Evolutionary conservation across 1,140 invertebrate genomes (phyloP), one percentile per base, ranked within the genome.

Genomic region (Drosophila kepulauana): DNA sequence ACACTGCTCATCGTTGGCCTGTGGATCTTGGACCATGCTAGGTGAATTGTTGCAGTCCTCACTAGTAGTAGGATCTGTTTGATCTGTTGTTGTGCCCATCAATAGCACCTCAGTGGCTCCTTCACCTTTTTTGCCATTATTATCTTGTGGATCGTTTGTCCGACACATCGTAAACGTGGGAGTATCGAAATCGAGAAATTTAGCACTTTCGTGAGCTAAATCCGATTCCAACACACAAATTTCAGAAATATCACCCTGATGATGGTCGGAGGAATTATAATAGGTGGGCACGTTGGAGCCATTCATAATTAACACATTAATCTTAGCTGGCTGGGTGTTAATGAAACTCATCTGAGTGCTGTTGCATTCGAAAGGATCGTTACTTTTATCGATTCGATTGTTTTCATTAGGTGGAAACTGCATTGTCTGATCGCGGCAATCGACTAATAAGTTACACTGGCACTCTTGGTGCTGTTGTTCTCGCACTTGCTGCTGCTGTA

Each of bases 231-330:
- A 30, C 1, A 88, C 78, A 46, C 78, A 48, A 7, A 87, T 78
- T 41, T 84, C 69, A 0, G 69, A 54, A 10, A 43, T 16, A 2
- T 48, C 33, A 4, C 52, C 51, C 1, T 49, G 45, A 11, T 38
- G 49, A 6, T 41, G 10, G 0, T 30, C 13, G 5, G 52, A 35
- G 8, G 5, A 4, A 62, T 43, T 64, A 3, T 43, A 70, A 20
- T 65, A 64, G 5, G 59, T 52, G 1, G 68, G 68, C 28, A 61
- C 3, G 15, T 15, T 65, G 3, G 30, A 46, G 6, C 73, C 51
- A 5, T 63, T 56, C 84, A 87, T 78, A 2, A 87, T 64, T 4
- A 87, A 61, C 5, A 87, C 84, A 41, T 80, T 87, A 1, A 87
- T 38, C 35, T 8, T 8, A 33, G 57, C 4, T 3, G 7, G 25